phyloP scores from a whole-genome alignment of 53 echinoderm and acorn worm species.

The Arbacia lixula region DNA sequence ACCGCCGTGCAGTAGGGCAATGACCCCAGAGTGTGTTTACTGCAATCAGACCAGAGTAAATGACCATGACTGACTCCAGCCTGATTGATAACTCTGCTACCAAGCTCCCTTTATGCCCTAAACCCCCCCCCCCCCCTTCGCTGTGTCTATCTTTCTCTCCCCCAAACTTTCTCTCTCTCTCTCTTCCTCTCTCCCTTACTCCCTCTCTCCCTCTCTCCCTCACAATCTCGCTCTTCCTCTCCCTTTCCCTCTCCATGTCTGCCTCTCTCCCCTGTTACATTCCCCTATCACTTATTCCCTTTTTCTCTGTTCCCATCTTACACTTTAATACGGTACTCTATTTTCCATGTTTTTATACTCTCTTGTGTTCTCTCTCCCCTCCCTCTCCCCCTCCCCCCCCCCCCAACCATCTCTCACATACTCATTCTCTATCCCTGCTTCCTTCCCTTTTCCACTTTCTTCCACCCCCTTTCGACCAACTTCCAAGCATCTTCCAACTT shows the following conservation, averaged over 20 bases:
- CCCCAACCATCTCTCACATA: no score
- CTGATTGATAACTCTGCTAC: conserved; percentile 52
- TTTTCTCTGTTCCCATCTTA: no score
- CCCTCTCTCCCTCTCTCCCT: background rate
- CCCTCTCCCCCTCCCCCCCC: no score
- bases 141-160: background rate
- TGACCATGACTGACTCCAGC: conserved; percentile 57
- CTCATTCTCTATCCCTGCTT: conserved; percentile 3
- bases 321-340: no score
- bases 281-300: background rate
- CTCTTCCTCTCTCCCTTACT: background rate
- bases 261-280: conserved; percentile 5
- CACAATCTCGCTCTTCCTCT: background rate
- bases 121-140: background rate
- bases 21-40: conserved; percentile 31
- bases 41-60: conserved; percentile 29
- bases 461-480: background rate
- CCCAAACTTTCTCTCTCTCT: conserved; percentile 12
- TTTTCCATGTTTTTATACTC: no score
- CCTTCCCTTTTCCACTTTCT: background rate
- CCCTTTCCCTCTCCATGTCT: background rate
- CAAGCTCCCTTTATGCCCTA: background rate
- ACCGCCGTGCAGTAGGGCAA: conserved; percentile 15
- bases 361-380: no score
- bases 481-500: background rate